These are phyloP conservation scores for Lithodes maja DNA, from an alignment of 2,888 invertebrate species.

Conservation along the genomic window DNA sequence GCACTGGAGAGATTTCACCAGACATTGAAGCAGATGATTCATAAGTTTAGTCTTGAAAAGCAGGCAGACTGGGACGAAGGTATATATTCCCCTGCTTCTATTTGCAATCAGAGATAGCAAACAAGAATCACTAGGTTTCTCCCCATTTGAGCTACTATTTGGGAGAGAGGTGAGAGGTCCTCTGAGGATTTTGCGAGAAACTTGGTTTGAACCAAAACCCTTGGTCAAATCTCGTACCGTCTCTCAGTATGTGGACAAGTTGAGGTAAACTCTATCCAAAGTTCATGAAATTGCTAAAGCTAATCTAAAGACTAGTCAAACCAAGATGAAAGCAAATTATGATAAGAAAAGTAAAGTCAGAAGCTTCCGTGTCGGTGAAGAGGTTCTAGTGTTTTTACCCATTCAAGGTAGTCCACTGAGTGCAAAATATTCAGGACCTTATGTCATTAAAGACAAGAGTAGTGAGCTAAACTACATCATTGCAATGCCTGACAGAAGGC, in stretches of 20 bases:
- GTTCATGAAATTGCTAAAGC: background rate
- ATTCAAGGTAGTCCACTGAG: no score
- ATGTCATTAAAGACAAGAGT: no score
- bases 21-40: background rate
- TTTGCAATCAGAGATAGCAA: background rate
- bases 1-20: slow-evolving; percentile 13
- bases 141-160: slow-evolving; percentile 22
- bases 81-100: background rate
- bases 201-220: background rate
- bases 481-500: no score
- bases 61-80: no score
- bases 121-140: slow-evolving; percentile 14
- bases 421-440: no score
- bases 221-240: background rate
- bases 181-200: background rate
- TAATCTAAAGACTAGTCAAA: background rate
- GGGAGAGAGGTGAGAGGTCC: slow-evolving; percentile 11
- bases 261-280: background rate
- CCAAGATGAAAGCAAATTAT: background rate
- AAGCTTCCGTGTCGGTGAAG: no score
- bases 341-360: no score
- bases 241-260: background rate
- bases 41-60: background rate
- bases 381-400: no score
- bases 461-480: no score